phyloP scores from a whole-genome alignment of 2,797 vertebrate genomes.

The Gallinago solitaria region DNA sequence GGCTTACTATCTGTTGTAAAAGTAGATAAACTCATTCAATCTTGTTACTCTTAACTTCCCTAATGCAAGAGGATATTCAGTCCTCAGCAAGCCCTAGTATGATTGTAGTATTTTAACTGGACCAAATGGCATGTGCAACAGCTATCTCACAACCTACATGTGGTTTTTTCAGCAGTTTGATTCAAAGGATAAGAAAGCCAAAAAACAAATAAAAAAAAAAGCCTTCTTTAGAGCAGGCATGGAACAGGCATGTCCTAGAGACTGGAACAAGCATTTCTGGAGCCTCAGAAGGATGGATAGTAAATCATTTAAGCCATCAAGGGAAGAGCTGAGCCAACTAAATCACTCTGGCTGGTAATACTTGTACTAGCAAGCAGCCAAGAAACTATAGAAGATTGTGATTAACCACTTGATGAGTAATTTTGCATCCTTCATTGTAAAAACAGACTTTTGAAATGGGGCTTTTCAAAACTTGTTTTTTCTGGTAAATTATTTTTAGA shows the following conservation, averaged over 20 bases:
- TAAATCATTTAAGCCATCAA: slow-evolving; percentile 40
- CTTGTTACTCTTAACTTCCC: not conserved
- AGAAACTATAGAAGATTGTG: slow-evolving; percentile 26
- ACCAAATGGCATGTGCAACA: not conserved
- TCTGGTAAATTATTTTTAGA: slow-evolving; percentile 17
- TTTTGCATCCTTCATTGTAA: slow-evolving; percentile 26
- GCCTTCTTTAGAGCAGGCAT: not conserved
- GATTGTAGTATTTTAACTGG: not conserved
- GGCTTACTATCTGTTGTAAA: not conserved
- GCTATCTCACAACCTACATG: not conserved
- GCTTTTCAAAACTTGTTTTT: not conserved
- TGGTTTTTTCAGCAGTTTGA: not conserved
- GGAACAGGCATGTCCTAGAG: not conserved
- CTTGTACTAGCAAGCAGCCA: not conserved
- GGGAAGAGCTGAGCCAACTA: slow-evolving; percentile 34
- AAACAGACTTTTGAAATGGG: slow-evolving; percentile 42
- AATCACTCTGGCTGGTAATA: slow-evolving; percentile 37
- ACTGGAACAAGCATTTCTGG: not conserved
- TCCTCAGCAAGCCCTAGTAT: not conserved
- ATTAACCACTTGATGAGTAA: slow-evolving; percentile 37
- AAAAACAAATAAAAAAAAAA: not conserved
- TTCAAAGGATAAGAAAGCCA: not conserved
- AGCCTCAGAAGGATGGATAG: not conserved
- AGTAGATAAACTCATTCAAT: not conserved
- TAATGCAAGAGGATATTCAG: not conserved